Base-by-base conservation (phyloP, 1,140 invertebrate genomes). In the Chironomus striatipennis region DNA sequence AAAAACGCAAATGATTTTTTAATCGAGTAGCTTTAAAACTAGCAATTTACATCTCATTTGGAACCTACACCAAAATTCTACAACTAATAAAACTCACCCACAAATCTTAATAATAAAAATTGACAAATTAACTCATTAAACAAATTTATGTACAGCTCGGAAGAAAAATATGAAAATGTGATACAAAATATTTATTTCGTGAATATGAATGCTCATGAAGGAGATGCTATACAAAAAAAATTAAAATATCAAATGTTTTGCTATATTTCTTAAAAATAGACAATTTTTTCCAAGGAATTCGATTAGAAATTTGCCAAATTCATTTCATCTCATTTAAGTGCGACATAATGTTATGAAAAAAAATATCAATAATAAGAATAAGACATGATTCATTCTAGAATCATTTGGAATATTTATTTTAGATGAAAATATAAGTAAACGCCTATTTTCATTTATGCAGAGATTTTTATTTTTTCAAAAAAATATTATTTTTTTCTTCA, bases 231-330 rank as follows among this genome's bases (percentile, higher is more conserved):
- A 34, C n/a, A n/a, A n/a, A 5, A 34, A 34, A 34, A 34, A 34
- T 34, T 34, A 34, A 34, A 34, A 34, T 34, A 34, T 34, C 24
- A 57, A 57, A 34, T 34, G 24, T 34, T 34, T 34, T 34, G n/a
- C 5, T 34, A 2, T 34, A 2, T 34, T 34, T 57, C 47, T n/a
- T n/a, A 57, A 57, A 57, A 57, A 57, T 57, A 57, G n/a, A 57
- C n/a, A 34, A 34, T 34, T 57, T 57, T 57, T 57, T 57, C 47
- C 47, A n/a, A 57, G n/a, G 47, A 57, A 57, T 57, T 57, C 47
- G 47, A 57, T 57, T 57, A 57, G 47, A 57, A 57, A 57, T 57
- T 57, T 57, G 47, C 47, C 47, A 57, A 57, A 57, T 15, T 15
- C 15, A 57, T 57, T 57, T 57, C 15, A 47, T 47, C 43, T 47